A percentile compares a stretch with the other conserved stretches of the same genome.
phyloP scores from a whole-genome alignment of 2,888 invertebrate genomes.

The Chrysopilus asiliformis region DNA sequence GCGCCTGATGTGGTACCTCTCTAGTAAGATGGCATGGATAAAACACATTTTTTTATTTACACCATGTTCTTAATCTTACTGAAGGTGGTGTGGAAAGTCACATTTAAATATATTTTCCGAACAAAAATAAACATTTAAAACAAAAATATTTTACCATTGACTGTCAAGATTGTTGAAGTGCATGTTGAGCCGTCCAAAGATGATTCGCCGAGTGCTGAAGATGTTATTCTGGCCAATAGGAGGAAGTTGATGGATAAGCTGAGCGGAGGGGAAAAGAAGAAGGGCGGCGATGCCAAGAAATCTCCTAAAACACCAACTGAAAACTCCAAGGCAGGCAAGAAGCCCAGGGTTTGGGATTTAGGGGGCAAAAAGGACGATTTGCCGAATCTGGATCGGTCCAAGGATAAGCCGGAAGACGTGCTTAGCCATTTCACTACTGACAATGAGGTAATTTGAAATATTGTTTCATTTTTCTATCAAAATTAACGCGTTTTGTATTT shows the following conservation, averaged over 20 bases:
- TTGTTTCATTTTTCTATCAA: conserved; percentile 12
- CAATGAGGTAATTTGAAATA: conserved; percentile 40
- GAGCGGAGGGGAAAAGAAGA: conserved; percentile 35
- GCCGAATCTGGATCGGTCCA: conserved; percentile 65
- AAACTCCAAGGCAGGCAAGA: conserved; percentile 66
- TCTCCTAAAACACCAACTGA: conserved; percentile 38
- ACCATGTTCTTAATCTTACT: too few relatives aligned
- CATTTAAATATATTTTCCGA: too few relatives aligned
- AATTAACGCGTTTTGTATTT: conserved; percentile 7
- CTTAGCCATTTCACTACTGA: conserved; percentile 47
- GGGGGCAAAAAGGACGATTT: conserved; percentile 68
- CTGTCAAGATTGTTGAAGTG: conserved; percentile 45
- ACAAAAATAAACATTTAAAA: too few relatives aligned
- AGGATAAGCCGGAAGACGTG: conserved; percentile 55
- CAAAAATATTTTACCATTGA: too few relatives aligned
- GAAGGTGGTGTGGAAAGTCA: too few relatives aligned
- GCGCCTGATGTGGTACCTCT: too few relatives aligned
- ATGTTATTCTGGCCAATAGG: conserved; percentile 59
- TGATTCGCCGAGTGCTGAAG: conserved; percentile 37
- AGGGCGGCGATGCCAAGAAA: conserved; percentile 30
- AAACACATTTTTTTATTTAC: too few relatives aligned
- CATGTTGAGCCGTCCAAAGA: conserved; percentile 35
- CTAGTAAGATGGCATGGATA: too few relatives aligned
- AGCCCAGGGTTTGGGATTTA: conserved; percentile 81
- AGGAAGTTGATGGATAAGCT: conserved; percentile 68